Evolutionary conservation across 92 coral and sea anemone species (phyloP).

Genomic region (Bergia puertoricense): DNA sequence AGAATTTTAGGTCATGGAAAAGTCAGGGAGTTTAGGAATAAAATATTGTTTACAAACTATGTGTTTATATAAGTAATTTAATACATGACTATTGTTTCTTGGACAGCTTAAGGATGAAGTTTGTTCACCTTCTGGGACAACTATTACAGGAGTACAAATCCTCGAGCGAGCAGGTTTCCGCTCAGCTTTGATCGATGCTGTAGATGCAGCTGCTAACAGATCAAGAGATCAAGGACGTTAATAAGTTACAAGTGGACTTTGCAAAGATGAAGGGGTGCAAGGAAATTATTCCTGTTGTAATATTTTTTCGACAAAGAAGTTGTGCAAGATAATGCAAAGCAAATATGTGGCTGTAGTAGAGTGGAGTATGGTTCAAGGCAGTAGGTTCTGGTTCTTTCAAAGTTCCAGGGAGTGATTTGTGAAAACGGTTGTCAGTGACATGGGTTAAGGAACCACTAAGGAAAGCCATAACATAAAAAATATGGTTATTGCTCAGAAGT

Average conservation of each 20-base stretch:
- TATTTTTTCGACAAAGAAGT: background rate
- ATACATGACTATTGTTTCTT: background rate
- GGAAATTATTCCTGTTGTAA: background rate
- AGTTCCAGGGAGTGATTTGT: background rate
- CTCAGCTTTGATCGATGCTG: conserved; percentile 34
- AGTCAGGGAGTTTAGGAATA: too few relatives aligned
- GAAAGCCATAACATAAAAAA: background rate
- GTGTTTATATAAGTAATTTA: background rate
- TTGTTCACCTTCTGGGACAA: conserved; percentile 37
- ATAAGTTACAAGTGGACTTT: background rate
- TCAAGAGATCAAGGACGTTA: conserved; percentile 38
- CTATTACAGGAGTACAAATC: conserved; percentile 28
- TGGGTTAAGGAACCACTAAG: background rate
- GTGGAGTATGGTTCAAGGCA: background rate
- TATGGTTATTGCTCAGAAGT: background rate
- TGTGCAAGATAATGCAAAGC: background rate
- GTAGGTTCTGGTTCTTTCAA: background rate
- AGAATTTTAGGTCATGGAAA: too few relatives aligned
- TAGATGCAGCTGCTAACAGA: conserved; percentile 32
- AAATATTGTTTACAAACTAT: too few relatives aligned
- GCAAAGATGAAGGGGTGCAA: background rate
- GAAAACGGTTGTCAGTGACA: background rate
- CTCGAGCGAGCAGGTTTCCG: conserved; percentile 41
- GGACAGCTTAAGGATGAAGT: conserved; percentile 36
- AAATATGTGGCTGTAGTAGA: background rate